These are phyloP conservation scores for Pluvianellus socialis DNA, from an alignment of 2,113 vertebrate genomes.

Conservation along the genomic window DNA sequence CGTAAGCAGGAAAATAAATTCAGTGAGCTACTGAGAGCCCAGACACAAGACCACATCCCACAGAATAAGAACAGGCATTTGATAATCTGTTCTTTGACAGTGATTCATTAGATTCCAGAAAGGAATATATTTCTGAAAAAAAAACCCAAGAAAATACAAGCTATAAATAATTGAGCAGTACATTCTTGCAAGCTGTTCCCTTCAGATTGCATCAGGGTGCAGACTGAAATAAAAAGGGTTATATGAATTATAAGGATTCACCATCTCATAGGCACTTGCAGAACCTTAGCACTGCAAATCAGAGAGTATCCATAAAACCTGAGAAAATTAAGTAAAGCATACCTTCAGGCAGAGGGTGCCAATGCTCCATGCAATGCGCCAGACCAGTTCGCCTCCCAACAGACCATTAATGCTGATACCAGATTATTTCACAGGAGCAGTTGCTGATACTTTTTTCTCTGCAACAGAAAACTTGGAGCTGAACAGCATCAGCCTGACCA, in stretches of 20 bases:
- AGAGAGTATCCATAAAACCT: background rate
- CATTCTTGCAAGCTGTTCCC: background rate
- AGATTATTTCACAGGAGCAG: background rate
- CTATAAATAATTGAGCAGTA: background rate
- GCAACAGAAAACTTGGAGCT: background rate
- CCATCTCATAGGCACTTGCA: background rate
- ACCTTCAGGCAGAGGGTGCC: background rate
- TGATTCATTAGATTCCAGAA: background rate
- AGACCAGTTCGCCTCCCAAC: rapidly evolving
- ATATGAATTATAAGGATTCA: background rate
- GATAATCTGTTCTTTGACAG: background rate
- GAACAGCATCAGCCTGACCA: background rate
- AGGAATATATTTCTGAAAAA: background rate
- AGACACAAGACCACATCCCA: background rate
- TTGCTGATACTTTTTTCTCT: background rate
- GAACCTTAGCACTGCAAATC: background rate
- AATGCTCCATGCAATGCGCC: background rate
- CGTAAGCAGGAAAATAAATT: background rate
- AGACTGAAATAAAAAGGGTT: background rate
- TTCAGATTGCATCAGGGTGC: background rate
- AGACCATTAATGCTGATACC: rapidly evolving
- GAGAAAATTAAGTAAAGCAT: rapidly evolving
- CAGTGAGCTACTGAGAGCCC: background rate
- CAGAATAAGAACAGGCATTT: background rate
- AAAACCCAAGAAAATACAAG: background rate